These are phyloP conservation scores for Cynoglossus semilaevis DNA, from an alignment of 2,113 vertebrate genomes.

Conservation along the genomic window DNA sequence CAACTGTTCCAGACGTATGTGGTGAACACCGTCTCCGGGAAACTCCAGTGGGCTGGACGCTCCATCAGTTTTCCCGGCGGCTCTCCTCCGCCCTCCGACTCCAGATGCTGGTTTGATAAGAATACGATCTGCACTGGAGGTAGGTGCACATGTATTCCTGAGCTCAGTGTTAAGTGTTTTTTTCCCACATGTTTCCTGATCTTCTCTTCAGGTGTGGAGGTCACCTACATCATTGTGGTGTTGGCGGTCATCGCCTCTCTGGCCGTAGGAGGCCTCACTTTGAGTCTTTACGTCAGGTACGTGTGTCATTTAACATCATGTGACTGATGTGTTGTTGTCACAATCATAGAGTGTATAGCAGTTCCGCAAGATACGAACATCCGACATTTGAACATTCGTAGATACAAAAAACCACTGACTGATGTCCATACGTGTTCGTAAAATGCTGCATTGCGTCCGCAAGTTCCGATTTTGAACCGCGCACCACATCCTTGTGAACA, in stretches of 20 bases:
- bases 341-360: too few relatives aligned
- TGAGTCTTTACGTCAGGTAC: conserved; percentile 84
- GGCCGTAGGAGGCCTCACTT: conserved; percentile 65
- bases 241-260: conserved; percentile 71
- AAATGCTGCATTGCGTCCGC: too few relatives aligned
- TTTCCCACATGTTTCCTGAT: not conserved
- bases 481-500: too few relatives aligned
- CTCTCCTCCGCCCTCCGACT: conserved; percentile 74
- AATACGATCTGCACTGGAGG: conserved; percentile 80
- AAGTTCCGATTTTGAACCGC: too few relatives aligned
- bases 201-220: conserved; percentile 73
- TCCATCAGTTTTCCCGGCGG: conserved; percentile 82
- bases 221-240: conserved; percentile 74
- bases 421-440: too few relatives aligned
- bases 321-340: too few relatives aligned
- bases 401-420: too few relatives aligned
- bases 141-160: conserved; percentile 43
- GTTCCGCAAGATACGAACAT: too few relatives aligned
- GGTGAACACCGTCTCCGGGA: conserved; percentile 71
- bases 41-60: conserved; percentile 68
- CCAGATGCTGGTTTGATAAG: conserved; percentile 87
- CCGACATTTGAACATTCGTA: too few relatives aligned
- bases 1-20: conserved; percentile 80
- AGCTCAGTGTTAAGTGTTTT: not conserved
- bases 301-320: too few relatives aligned